Conservation (phyloP, 2,113 vertebrate species). For the Dunckerocampus dactyliophorus region DNA sequence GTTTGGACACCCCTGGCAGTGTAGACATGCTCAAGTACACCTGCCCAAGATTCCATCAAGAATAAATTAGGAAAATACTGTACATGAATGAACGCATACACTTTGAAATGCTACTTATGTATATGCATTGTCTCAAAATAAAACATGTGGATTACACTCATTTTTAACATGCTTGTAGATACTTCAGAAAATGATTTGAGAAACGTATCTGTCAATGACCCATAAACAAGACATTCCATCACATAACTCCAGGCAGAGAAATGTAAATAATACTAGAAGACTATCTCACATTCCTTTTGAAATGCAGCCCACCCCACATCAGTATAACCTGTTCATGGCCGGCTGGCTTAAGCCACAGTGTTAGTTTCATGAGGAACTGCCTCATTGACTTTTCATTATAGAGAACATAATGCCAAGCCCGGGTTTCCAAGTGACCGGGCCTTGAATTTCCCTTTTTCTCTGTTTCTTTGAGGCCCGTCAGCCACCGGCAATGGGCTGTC, state of each 20-base stretch:
- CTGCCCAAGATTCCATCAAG: no score
- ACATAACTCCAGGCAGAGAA: neutral
- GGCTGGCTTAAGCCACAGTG: conserved; percentile 1
- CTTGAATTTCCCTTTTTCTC: conserved; percentile 24
- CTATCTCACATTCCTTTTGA: neutral
- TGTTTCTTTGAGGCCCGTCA: conserved; percentile 23
- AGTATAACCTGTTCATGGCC: conserved; percentile 8
- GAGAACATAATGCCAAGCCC: conserved; percentile 24
- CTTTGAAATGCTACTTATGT: no score
- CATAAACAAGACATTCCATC: neutral
- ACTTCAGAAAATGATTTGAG: no score
- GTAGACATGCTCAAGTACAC: no score
- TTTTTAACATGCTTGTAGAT: no score
- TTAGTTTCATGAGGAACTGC: conserved; percentile 9
- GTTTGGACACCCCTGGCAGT: no score
- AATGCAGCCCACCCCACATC: neutral
- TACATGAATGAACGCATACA: no score
- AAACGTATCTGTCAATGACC: no score
- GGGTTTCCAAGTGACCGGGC: conserved; percentile 39
- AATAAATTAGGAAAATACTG: no score
- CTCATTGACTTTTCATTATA: conserved; percentile 14
- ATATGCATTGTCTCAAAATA: no score
- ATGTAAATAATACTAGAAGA: neutral
- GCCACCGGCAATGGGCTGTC: conserved; percentile 17
- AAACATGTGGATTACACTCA: no score